phyloP scores from a whole-genome alignment of 2,888 invertebrate genomes.

The Lamproptera curius region DNA sequence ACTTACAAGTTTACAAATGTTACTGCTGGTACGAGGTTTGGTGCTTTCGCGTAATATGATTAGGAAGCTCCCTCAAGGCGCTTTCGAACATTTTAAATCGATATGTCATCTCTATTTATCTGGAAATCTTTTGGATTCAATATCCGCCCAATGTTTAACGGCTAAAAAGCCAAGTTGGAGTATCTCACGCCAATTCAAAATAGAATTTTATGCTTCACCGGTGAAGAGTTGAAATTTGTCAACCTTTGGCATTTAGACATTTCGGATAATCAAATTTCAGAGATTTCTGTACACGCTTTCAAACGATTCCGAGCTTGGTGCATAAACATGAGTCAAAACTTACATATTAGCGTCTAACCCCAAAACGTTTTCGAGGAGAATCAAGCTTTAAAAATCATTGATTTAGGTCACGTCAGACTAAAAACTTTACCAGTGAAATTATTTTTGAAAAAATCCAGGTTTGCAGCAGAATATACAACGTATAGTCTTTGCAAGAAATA shows the following conservation, averaged over 20 bases:
- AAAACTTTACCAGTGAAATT: conserved; percentile 85
- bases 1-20: conserved; percentile 84
- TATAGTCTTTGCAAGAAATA: conserved; percentile 88
- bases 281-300: conserved; percentile 83
- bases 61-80: conserved; percentile 88
- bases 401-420: conserved; percentile 86
- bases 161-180: conserved; percentile 84
- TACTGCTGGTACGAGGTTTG: conserved; percentile 87
- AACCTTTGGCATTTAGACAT: conserved; percentile 85
- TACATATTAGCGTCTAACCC: conserved; percentile 81
- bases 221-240: conserved; percentile 79
- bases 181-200: conserved; percentile 87
- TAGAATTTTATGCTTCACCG: conserved; percentile 82
- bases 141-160: conserved; percentile 85
- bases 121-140: conserved; percentile 85
- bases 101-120: conserved; percentile 86
- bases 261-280: conserved; percentile 87
- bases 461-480: conserved; percentile 83
- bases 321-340: conserved; percentile 87
- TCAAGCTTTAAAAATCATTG: conserved; percentile 82
- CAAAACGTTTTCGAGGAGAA: conserved; percentile 84
- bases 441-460: conserved; percentile 80
- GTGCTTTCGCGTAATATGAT: conserved; percentile 91
- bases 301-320: conserved; percentile 81
- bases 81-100: conserved; percentile 88